Conservation (phyloP, 2,888 invertebrate species). For the Pachymerium ferrugineum region DNA sequence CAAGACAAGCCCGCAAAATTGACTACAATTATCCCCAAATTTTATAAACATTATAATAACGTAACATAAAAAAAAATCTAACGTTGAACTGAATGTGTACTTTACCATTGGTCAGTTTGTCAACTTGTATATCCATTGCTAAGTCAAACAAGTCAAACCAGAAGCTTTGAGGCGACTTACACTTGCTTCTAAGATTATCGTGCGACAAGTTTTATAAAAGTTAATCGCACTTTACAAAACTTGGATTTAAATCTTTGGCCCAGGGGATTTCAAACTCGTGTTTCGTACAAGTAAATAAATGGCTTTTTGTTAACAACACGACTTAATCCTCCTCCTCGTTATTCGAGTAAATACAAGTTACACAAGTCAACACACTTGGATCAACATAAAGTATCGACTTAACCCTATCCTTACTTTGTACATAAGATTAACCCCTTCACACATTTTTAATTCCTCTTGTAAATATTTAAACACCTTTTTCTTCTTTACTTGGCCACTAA, state of each 20-base stretch:
- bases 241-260: constrained; percentile 20
- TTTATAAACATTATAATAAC: too few relatives aligned
- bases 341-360: constrained; percentile 25
- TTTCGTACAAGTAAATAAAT: constrained; percentile 14
- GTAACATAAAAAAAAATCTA: too few relatives aligned
- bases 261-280: constrained; percentile 13
- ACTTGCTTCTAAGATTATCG: constrained; percentile 10
- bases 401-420: constrained; percentile 16
- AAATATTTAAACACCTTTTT: background rate
- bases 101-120: too few relatives aligned
- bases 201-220: constrained; percentile 6
- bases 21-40: background rate
- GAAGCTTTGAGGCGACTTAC: constrained; percentile 13
- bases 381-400: constrained; percentile 27
- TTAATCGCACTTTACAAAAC: constrained; percentile 23
- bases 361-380: constrained; percentile 12
- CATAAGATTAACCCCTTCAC: constrained; percentile 5
- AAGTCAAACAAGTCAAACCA: background rate
- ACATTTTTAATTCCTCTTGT: background rate
- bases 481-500: too few relatives aligned
- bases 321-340: constrained; percentile 9
- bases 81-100: too few relatives aligned
- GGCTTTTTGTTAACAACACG: constrained; percentile 16
- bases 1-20: background rate
- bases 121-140: too few relatives aligned